Evolutionary conservation across 2,113 vertebrate species (phyloP), one percentile per base, ranked within the genome.

Genomic region (Trematocara stigmaticum): DNA sequence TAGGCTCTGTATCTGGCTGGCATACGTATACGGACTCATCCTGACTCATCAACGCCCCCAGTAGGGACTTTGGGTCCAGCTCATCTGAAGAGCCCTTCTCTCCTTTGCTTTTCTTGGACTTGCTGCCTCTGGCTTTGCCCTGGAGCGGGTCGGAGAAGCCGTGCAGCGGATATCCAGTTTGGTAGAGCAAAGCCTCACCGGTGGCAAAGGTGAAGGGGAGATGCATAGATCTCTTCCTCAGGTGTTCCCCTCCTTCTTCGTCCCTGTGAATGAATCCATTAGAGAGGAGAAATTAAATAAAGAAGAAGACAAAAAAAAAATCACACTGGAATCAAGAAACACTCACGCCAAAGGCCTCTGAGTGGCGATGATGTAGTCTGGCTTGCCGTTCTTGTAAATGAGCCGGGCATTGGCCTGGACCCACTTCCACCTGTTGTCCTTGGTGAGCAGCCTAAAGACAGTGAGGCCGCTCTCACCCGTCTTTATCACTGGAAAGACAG

Each of bases 131-230:
- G 79, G 85, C 74, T 42, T 95, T 96, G 52, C 92, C 94, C 85
- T 89, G 92, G 53, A 87, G 49, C 34, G 88, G 83, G 2, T 95
- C 95, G 0, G 91, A 71, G 89, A 94, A 95, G 51, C 92, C 92
- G 6, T 82, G 93, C 84, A 82, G 90, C 2, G 91, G 96, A 45
- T 88, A 91, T 57, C 93, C 6, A 1, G 91, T 96, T 83, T 97
- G 96, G 84, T 97, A 97, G 5, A 97, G 95, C 53, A 98, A 84
- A 0, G 96, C 97, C 78, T 98, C 97, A 18, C 97, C 97, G 0
- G 96, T 98, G 35, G 96, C 93, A 31, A 97, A 97, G 83, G 97
- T 97, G 59, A 98, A 98, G 2, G 97, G 97, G 29, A 97, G 96
- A 69, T 97, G 96, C 93, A 96, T 82, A 4, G 97, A 96, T 1